These are phyloP conservation scores for Phyllotreta cruciferae DNA, from an alignment of 2,888 invertebrate species.

Conservation along the genomic window DNA sequence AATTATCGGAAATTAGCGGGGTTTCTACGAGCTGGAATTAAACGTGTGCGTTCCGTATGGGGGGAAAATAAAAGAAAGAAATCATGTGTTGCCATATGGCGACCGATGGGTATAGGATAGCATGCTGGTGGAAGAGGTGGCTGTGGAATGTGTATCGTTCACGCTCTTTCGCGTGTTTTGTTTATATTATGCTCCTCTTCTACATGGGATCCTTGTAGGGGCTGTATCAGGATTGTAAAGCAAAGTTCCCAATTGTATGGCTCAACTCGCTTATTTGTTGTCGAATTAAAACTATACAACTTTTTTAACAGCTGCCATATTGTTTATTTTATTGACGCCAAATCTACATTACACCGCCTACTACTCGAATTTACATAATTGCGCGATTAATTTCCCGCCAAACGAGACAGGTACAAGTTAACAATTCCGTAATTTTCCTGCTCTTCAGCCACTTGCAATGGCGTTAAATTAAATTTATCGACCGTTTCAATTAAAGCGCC, in stretches of 20 bases:
- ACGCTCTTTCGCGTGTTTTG: neutral
- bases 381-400: neutral
- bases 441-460: constrained; percentile 21
- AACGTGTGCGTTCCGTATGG: too few relatives aligned
- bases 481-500: constrained; percentile 56
- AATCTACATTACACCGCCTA: too few relatives aligned
- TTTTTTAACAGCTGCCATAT: too few relatives aligned
- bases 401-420: constrained; percentile 13
- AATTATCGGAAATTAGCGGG: neutral
- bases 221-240: constrained; percentile 7
- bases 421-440: constrained; percentile 24
- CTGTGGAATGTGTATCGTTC: too few relatives aligned
- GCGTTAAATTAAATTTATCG: constrained; percentile 34
- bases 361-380: too few relatives aligned
- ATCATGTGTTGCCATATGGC: constrained; percentile 27
- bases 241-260: too few relatives aligned
- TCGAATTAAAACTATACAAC: too few relatives aligned
- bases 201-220: neutral
- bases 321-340: too few relatives aligned
- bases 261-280: too few relatives aligned
- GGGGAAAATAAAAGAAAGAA: constrained; percentile 8
- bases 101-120: neutral
- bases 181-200: neutral
- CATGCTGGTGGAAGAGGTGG: neutral
- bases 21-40: neutral